Conservation (phyloP, 1,140 invertebrate species). For the Drosophila saltans region DNA sequence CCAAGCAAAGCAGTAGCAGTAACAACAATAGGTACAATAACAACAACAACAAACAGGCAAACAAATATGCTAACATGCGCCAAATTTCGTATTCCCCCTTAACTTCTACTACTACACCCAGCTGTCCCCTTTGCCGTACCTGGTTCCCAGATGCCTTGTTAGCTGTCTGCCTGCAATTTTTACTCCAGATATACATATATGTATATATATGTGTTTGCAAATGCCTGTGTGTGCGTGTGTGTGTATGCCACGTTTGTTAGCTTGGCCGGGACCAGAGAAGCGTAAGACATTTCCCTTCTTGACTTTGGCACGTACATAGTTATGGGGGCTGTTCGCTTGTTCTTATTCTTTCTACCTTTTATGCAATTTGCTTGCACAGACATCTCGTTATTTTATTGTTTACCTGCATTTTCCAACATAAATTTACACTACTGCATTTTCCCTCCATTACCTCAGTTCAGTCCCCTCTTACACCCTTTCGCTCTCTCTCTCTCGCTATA, state of each 20-base stretch:
- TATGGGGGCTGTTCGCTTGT: constrained; percentile 21
- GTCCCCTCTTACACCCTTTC: constrained; percentile 2
- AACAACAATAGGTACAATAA: constrained; percentile 31
- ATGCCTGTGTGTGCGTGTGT: constrained; percentile 1
- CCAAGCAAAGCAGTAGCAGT: constrained; percentile 1
- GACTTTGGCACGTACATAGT: constrained; percentile 66
- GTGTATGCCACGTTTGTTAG: constrained; percentile 69
- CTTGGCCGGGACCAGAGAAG: constrained; percentile 55
- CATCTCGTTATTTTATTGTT: constrained; percentile 80
- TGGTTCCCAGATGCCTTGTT: constrained; percentile 50
- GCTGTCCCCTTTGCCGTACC: constrained; percentile 3
- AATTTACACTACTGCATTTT: constrained; percentile 30
- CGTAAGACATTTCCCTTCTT: constrained; percentile 75
- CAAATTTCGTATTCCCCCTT: constrained; percentile 38
- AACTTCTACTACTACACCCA: background rate
- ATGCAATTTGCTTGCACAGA: constrained; percentile 75
- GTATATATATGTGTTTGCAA: constrained; percentile 44
- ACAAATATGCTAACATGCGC: constrained; percentile 67
- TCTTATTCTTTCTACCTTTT: constrained; percentile 35
- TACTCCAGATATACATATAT: background rate
- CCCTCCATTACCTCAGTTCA: background rate
- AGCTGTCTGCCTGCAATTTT: constrained; percentile 40
- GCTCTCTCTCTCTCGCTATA: background rate
- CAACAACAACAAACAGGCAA: constrained; percentile 40
- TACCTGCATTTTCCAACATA: constrained; percentile 62